phyloP scores from a whole-genome alignment of 1,140 invertebrate genomes.

The Oryzaephilus surinamensis region DNA sequence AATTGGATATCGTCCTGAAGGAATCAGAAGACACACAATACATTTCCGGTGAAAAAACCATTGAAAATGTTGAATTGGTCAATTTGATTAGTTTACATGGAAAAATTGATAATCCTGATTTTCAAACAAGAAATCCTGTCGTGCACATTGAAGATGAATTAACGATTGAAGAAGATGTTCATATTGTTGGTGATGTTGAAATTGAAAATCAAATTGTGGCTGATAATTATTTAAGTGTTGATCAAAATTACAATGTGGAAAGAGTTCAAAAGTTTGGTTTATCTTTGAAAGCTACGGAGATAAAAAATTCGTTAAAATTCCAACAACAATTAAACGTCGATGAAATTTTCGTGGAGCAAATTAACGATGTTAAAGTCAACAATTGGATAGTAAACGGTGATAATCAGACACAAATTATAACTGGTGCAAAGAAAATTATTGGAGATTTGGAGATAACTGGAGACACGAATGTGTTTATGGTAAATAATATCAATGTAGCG shows the following conservation, averaged over 20 bases:
- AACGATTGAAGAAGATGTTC: conserved; percentile 32
- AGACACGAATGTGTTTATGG: conserved; percentile 14
- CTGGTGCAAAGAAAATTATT: conserved; percentile 32
- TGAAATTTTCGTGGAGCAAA: conserved; percentile 25
- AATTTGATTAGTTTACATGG: conserved; percentile 33
- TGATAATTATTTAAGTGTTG: conserved; percentile 25
- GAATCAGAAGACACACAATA: conserved; percentile 31
- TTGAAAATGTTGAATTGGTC: conserved; percentile 34
- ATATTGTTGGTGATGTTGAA: conserved; percentile 33
- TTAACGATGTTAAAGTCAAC: conserved; percentile 29
- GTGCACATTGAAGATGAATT: conserved; percentile 31
- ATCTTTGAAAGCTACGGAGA: conserved; percentile 21
- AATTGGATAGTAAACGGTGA: conserved; percentile 29
- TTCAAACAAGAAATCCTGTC: conserved; percentile 36
- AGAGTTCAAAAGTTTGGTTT: conserved; percentile 18
- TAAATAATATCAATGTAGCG: conserved; percentile 25
- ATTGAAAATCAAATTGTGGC: conserved; percentile 28
- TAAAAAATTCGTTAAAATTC: conserved; percentile 31
- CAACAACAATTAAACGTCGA: conserved; percentile 29
- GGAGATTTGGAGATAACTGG: conserved; percentile 29
- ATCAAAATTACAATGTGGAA: conserved; percentile 8
- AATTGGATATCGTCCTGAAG: conserved; percentile 36
- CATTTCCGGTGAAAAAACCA: conserved; percentile 33
- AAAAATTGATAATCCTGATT: conserved; percentile 29
- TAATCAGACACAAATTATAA: conserved; percentile 33